These are phyloP conservation scores for Willisornis vidua DNA, from an alignment of 2,113 vertebrate species.

Conservation along the genomic window DNA sequence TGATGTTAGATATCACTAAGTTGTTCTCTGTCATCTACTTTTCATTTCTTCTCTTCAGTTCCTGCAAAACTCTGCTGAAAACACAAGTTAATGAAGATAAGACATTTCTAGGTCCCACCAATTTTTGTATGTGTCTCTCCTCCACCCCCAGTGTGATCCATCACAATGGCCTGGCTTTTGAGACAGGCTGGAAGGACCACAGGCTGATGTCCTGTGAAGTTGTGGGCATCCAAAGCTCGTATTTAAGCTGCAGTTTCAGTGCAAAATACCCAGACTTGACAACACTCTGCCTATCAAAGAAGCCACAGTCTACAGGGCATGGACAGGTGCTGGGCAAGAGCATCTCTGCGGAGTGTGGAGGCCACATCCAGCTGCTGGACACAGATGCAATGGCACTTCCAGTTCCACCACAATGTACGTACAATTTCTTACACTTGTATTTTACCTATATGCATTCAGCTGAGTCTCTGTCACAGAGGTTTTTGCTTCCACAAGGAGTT, in stretches of 20 bases:
- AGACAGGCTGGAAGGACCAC: not conserved
- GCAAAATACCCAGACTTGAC: no score
- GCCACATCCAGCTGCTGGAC: not conserved
- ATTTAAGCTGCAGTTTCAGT: not conserved
- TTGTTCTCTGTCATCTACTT: not conserved
- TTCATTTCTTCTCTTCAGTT: not conserved
- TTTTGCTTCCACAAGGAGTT: not conserved
- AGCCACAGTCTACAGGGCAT: rapidly evolving
- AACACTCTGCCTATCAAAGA: not conserved
- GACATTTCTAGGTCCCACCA: not conserved
- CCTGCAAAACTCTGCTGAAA: not conserved
- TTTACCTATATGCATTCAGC: not conserved
- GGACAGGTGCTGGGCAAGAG: not conserved
- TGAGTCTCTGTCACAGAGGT: not conserved
- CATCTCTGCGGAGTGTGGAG: not conserved
- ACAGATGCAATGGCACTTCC: not conserved
- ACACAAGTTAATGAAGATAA: not conserved
- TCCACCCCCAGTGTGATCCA: no score
- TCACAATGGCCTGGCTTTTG: rapidly evolving
- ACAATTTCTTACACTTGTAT: not conserved
- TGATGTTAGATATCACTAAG: constrained; percentile 18
- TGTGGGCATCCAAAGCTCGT: rapidly evolving
- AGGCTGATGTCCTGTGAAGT: not conserved
- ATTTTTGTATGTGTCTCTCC: rapidly evolving
- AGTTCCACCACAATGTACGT: not conserved